Base-by-base conservation (phyloP, 2,888 invertebrate genomes). In the Apocheima hispidaria region DNA sequence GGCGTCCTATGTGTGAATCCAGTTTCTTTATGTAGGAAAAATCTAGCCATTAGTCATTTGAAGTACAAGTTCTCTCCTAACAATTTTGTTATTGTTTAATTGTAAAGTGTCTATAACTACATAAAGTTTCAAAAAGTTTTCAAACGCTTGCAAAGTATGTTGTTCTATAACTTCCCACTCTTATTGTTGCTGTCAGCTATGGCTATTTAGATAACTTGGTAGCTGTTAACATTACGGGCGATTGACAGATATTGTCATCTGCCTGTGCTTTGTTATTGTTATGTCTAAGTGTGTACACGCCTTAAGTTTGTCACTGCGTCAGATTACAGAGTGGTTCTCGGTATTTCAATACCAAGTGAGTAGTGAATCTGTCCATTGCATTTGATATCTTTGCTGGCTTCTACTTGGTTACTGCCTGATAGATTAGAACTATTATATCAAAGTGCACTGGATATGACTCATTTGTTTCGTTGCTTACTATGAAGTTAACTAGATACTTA, bases 341-440 rank as follows among this genome's bases (percentile, higher is more conserved):
- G 72, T 72, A 72, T 71, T 66, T 63, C 43, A 61, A 66, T 68
- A 66, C 68, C 55, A 58, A 64, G 60, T 59, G 30, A 57, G 56
- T 49, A 60, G 57, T 61, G 50, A 59, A 38, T 38, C 48, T 35
- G 28, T 12, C 46, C 38, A 38, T 36, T 12, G 20, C 16, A 4
- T 21, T 35, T n/a, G 3, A n/a, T 14, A 21, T 7, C 21, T 20
- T 7, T 20, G n/a, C n/a, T n/a, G n/a, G 6, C 4, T 44, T 16
- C 26, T 44, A 26, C n/a, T n/a, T n/a, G n/a, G 26, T 1, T 20
- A 41, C 2, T 20, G 40, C 7, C 10, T 40, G 10, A 5, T 40
- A 20, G 16, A 36, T 3, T 38, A 35, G n/a, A 35, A 4, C 5
- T 5, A n/a, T 18, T n/a, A n/a, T n/a, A n/a, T n/a, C n/a, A n/a